Base-by-base conservation (phyloP, 2,797 vertebrate genomes). In the Pagetopsis macropterus region DNA sequence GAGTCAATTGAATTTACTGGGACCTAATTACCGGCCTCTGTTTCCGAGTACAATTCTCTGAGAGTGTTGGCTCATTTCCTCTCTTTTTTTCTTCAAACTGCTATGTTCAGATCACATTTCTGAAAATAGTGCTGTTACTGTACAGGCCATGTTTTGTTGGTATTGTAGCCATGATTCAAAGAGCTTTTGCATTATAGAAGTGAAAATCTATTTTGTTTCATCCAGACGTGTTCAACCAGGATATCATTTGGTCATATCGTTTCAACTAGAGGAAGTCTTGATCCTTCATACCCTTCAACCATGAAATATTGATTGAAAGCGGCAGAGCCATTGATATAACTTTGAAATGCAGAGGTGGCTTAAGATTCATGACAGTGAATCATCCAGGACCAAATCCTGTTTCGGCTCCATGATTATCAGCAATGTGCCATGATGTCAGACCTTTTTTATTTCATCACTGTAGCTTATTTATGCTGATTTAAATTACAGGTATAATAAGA, bases 1-100 rank as follows among this genome's bases (percentile, higher is more conserved):
- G 84, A 84, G 86, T 80, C 68, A 91, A 92, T 88, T 89, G 64
- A 85, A 92, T 92, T 93, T 81, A 71, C 65, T 59, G 16, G 80
- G 73, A 86, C 57, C 64, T 84, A 84, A 93, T 94, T 89, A 93
- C 86, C 74, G 81, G 88, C 69, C 64, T 84, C 70, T 81, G 79
- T 83, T 94, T 91, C 86, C 85, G 79, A 51, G 37, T 37, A 49
- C 65, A 69, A 68, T 78, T 73, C 59, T 77, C 61, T 66, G 27
- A 65, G 61, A 72, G 70, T 79, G 84, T 84, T 81, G 69, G 51
- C 62, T 78, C 57, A 76, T 77, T 72, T 82, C 60, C 68, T 17
- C 51, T 75, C 41, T 69, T 51, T 72, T 58, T 9, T 37, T 27
- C 33, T 37, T 45, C 37, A 66, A 40, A 68, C 64, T 2, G 49